Evolutionary conservation across 2,797 vertebrate species (phyloP), one percentile per base, ranked within the genome.

Genomic region (Acanthurus lineatus): DNA sequence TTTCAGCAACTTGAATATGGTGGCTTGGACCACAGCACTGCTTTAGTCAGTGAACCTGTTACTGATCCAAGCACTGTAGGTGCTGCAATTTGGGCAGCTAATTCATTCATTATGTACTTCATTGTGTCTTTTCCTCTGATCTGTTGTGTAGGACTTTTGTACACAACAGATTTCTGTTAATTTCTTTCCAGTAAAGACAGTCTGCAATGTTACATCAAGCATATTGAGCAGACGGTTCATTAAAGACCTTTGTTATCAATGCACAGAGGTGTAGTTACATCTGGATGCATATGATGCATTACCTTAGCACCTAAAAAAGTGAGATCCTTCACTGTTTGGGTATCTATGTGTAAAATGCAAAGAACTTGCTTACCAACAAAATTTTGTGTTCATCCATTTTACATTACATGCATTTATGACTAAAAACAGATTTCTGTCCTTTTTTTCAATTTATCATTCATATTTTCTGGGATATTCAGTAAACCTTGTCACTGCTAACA

Each of bases 1-100:
- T 62, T 68, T 65, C 47, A 64, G 51, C 38, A 22, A 49, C 12
- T 16, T 44, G 53, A 75, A 60, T 62, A 25, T 58, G 10, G n/a
- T 35, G 51, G 20, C 73, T 6, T 10, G 48, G 20, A 28, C 25
- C 47, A 14, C 15, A 59, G 15, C 15, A 2, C 62, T 52, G 57
- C 22, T 35, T 35, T 6, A 35, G 32, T 35, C 32, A 1, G 6
- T 25, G 22, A 79, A 73, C 54, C 44, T 74, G 42, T 73, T 82
- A 78, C 69, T 81, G 66, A 56, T 82, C 10, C 25, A 2, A 4
- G 5, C 22, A 15, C 4, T 17, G 11, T 9, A 45, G 22, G 1
- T 58, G 32, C 12, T 56, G 56, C 9, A 20, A 9, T 52, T 15
- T 49, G 11, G 61, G n/a, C 5, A 48, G 7, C 25, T 17, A 5